Conservation (phyloP, 2,888 invertebrate genomes). For the Zonitis immaculata region DNA sequence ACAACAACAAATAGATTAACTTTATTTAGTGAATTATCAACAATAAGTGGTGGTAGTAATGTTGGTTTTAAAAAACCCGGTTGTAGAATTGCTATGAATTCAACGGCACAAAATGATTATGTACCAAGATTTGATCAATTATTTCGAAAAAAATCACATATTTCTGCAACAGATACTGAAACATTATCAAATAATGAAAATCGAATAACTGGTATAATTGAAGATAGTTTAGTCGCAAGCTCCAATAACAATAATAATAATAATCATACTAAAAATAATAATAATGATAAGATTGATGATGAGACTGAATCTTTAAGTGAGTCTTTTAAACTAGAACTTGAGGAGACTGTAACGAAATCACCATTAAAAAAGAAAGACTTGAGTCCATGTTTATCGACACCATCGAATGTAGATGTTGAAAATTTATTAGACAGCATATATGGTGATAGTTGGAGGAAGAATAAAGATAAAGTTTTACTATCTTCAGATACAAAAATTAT, state of each 20-base stretch:
- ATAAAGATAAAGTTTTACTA: constrained; percentile 35
- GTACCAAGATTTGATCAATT: constrained; percentile 33
- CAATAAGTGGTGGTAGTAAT: constrained; percentile 25
- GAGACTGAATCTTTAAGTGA: background rate
- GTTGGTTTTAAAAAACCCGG: constrained; percentile 14
- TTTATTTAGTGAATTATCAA: constrained; percentile 33
- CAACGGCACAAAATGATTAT: constrained; percentile 27
- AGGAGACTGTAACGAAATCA: background rate
- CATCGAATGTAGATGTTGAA: constrained; percentile 18
- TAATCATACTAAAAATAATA: background rate
- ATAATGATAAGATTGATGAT: background rate
- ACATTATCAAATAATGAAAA: background rate
- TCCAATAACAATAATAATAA: background rate
- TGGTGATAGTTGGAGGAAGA: constrained; percentile 42
- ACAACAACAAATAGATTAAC: constrained; percentile 10
- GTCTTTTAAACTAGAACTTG: background rate
- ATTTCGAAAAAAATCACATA: constrained; percentile 19
- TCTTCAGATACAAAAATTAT: constrained; percentile 29
- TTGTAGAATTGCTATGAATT: constrained; percentile 28
- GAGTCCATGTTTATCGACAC: constrained; percentile 3
- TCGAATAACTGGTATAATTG: background rate
- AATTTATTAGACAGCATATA: constrained; percentile 41
- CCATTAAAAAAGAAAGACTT: background rate
- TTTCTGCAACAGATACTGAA: background rate
- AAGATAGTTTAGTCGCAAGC: background rate